phyloP scores from a whole-genome alignment of 2,888 invertebrate genomes.

The Leucophenga montana region DNA sequence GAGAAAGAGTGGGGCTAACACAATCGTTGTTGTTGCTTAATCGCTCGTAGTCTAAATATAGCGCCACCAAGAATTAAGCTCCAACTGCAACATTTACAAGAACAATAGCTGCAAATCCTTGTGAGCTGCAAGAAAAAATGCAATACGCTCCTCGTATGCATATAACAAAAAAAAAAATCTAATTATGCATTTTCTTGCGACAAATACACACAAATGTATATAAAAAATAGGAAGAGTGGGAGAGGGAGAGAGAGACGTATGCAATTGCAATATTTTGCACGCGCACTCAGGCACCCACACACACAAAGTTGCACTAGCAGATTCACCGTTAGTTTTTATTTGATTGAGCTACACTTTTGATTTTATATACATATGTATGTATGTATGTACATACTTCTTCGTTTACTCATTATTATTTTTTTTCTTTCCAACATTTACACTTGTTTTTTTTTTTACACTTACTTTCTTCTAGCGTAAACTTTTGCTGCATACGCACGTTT shows the following conservation, averaged over 20 bases:
- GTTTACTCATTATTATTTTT: not conserved
- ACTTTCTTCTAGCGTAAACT: constrained; percentile 18
- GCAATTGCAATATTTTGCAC: constrained; percentile 4
- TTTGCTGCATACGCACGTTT: constrained; percentile 21
- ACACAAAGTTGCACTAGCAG: not conserved
- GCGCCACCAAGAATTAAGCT: not conserved
- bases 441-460: constrained; percentile 19
- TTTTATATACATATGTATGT: too few species aligned
- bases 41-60: constrained; percentile 24
- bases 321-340: not conserved
- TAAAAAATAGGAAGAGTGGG: not conserved
- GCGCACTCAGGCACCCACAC: not conserved
- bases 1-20: not conserved
- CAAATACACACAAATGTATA: not conserved
- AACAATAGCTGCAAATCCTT: constrained; percentile 8
- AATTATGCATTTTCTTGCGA: constrained; percentile 11
- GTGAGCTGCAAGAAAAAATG: not conserved
- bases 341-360: constrained; percentile 22
- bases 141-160: not conserved
- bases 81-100: constrained; percentile 5
- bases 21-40: constrained; percentile 14
- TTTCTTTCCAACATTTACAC: constrained; percentile 7
- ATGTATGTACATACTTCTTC: too few species aligned
- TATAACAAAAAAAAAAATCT: not conserved
- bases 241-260: too few species aligned